phyloP scores from a whole-genome alignment of 2,888 invertebrate species.

The Xylocampa areola region DNA sequence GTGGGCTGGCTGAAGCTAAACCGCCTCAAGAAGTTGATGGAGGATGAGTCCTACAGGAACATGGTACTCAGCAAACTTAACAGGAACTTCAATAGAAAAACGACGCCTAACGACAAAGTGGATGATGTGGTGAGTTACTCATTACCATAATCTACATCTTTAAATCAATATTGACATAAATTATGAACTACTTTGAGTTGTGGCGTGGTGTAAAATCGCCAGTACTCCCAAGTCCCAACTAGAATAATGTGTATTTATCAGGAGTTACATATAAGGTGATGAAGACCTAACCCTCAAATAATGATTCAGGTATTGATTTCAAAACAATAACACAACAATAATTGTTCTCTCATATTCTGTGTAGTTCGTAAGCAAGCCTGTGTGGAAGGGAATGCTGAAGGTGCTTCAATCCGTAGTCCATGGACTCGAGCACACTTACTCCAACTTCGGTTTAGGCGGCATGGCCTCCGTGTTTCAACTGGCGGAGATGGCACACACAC shows the following conservation, averaged over 20 bases:
- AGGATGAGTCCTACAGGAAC: conserved; percentile 99
- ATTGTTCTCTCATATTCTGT: conserved; percentile 53
- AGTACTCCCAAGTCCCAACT: too few species aligned
- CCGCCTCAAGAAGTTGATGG: conserved; percentile 98
- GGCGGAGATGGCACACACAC: conserved; percentile 99
- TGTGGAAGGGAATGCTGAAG: conserved; percentile 99
- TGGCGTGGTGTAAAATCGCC: too few species aligned
- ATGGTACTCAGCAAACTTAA: conserved; percentile 98
- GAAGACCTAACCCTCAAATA: too few species aligned
- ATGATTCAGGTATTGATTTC: too few species aligned
- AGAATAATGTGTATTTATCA: too few species aligned
- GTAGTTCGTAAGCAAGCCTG: conserved; percentile 95
- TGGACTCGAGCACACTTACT: conserved; percentile 97
- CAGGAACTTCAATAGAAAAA: conserved; percentile 96
- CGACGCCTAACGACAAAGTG: conserved; percentile 98
- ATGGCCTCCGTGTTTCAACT: conserved; percentile 99
- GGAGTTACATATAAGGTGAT: too few species aligned
- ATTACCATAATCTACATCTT: too few species aligned
- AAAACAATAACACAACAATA: not conserved
- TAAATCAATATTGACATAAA: too few species aligned
- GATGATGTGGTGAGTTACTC: conserved; percentile 98
- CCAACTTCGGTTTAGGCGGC: conserved; percentile 98
- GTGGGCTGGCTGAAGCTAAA: conserved; percentile 99
- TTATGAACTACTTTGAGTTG: too few species aligned
- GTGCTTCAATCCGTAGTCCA: conserved; percentile 96